These are phyloP conservation scores for Dipodomys merriami DNA, from an alignment of 2,113 vertebrate genomes.

Conservation along the genomic window DNA sequence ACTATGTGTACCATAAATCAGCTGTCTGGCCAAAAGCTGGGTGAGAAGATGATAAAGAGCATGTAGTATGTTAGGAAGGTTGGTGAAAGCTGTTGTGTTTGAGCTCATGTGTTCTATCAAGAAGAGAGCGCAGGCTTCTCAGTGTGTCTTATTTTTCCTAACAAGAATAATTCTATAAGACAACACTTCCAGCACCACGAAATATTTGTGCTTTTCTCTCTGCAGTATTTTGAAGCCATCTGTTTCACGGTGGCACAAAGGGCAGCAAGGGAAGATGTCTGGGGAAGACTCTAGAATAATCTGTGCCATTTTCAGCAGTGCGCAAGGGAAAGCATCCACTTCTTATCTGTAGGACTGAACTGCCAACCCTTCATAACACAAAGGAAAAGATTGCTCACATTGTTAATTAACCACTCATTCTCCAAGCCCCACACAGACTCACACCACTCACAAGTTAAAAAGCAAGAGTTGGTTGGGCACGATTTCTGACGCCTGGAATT, in stretches of 20 bases:
- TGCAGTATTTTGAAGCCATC: too few relatives aligned
- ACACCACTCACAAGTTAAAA: too few relatives aligned
- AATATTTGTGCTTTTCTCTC: too few relatives aligned
- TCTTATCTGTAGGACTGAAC: background rate
- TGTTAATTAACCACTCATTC: too few relatives aligned
- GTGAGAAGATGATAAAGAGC: background rate
- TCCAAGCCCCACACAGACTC: too few relatives aligned
- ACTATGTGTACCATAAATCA: background rate
- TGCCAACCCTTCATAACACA: background rate
- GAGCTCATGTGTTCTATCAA: background rate
- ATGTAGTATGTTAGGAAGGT: background rate
- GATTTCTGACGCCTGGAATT: too few relatives aligned
- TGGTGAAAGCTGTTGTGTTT: background rate
- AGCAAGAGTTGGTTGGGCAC: too few relatives aligned
- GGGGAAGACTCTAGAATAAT: background rate
- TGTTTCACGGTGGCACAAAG: background rate
- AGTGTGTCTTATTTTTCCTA: background rate
- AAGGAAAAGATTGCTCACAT: background rate
- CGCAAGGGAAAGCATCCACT: too few relatives aligned
- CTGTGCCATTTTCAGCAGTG: background rate
- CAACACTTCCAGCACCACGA: too few relatives aligned
- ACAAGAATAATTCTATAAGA: too few relatives aligned
- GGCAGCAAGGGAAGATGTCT: background rate
- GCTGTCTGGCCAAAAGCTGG: background rate
- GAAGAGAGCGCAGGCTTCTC: background rate